Conservation (phyloP, 2,888 invertebrate species). For the Sialis fuliginosa region DNA sequence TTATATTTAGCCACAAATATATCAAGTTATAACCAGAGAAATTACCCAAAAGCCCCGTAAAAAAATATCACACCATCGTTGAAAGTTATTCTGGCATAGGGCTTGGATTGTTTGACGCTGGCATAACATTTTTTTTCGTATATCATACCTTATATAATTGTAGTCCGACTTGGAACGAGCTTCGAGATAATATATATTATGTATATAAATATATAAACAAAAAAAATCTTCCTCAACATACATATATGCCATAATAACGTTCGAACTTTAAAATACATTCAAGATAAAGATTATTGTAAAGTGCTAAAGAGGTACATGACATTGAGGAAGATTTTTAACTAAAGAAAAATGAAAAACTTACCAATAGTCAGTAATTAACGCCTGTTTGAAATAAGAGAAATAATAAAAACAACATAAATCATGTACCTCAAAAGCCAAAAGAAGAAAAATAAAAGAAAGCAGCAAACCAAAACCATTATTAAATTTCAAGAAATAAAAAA, state of each 20-base stretch:
- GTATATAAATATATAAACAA: background rate
- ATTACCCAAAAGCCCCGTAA: too few relatives aligned
- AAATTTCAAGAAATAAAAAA: too few relatives aligned
- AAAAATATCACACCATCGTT: too few relatives aligned
- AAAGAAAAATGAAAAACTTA: background rate
- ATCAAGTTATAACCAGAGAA: too few relatives aligned
- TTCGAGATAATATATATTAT: background rate
- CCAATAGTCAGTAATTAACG: background rate
- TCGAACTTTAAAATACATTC: background rate
- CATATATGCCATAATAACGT: conserved; percentile 4
- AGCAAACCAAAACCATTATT: too few relatives aligned
- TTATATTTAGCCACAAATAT: too few relatives aligned
- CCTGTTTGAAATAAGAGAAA: background rate
- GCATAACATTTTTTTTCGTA: background rate
- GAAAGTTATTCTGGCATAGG: conserved; percentile 5
- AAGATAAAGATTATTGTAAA: background rate
- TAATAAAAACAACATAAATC: background rate
- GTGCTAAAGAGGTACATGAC: background rate
- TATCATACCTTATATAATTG: conserved; percentile 1
- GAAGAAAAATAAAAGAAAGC: too few relatives aligned
- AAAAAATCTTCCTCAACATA: conserved; percentile 3
- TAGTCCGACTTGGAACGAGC: background rate
- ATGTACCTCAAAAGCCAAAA: conserved; percentile 1
- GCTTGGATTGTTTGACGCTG: conserved; percentile 1
- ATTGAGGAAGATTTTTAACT: conserved; percentile 2